Evolutionary conservation across 1,140 invertebrate genomes (phyloP).

Genomic region (Drosophila pseudoananassae): DNA sequence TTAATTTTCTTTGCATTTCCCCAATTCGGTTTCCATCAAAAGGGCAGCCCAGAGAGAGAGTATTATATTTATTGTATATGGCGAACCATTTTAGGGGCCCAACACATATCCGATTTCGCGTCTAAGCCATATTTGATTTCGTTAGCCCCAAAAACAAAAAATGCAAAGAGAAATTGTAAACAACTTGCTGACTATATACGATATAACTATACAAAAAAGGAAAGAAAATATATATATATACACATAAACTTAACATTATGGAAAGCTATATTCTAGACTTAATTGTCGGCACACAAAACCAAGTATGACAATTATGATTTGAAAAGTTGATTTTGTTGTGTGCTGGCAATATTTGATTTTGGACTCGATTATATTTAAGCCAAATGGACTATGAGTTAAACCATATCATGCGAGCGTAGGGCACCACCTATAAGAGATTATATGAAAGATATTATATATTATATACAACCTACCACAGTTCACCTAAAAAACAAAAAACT

Average conservation of each 20-base stretch:
- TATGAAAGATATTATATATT: conserved; percentile 3
- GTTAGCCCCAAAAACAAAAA: neutral
- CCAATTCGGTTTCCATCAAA: neutral
- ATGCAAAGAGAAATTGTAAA: conserved; percentile 51
- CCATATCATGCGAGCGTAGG: conserved; percentile 46
- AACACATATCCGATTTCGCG: conserved; percentile 65
- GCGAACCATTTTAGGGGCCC: conserved; percentile 12
- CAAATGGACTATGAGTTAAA: conserved; percentile 6
- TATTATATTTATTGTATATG: neutral
- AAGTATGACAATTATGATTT: neutral
- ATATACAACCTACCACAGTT: conserved; percentile 1
- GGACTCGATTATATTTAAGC: conserved; percentile 29
- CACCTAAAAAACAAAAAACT: conserved; percentile 10
- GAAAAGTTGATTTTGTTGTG: neutral
- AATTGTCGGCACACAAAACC: neutral
- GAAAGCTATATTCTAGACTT: conserved; percentile 25
- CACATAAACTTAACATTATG: conserved; percentile 18
- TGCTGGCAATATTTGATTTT: conserved; percentile 16
- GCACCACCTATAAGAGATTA: conserved; percentile 55
- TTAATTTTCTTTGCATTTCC: conserved; percentile 14
- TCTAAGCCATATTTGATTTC: conserved; percentile 35
- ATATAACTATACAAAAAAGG: conserved; percentile 22
- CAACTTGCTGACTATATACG: conserved; percentile 66
- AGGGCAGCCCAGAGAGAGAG: conserved; percentile 11
- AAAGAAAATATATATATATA: conserved; percentile 10